These are phyloP conservation scores for Paratilapia polleni DNA, from an alignment of 2,113 vertebrate species.

Conservation along the genomic window DNA sequence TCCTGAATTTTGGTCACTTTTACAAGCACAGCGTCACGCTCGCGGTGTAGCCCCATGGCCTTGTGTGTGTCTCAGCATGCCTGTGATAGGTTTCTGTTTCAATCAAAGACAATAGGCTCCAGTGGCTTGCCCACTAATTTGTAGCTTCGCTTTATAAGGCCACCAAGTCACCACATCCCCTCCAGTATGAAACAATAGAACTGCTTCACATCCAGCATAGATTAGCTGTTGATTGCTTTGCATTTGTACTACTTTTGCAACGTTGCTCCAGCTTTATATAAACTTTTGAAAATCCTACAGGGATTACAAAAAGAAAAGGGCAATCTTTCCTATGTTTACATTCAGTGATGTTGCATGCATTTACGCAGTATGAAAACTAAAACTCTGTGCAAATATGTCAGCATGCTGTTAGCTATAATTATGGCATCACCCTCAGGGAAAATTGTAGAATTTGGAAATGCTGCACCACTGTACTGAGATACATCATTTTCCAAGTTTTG, in stretches of 20 bases:
- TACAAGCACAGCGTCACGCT: slow-evolving; percentile 66
- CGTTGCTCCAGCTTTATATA: not conserved
- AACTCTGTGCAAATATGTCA: not conserved
- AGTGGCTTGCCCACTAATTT: slow-evolving; percentile 56
- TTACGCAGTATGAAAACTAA: not conserved
- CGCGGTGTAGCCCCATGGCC: slow-evolving; percentile 49
- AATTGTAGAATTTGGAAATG: slow-evolving; percentile 39
- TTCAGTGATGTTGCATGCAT: not conserved
- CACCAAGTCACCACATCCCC: slow-evolving; percentile 48
- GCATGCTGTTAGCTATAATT: slow-evolving; percentile 36
- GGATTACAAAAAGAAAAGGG: not conserved
- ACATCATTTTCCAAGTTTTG: not conserved
- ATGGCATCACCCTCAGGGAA: not conserved
- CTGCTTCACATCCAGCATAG: not conserved
- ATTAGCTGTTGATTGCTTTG: slow-evolving; percentile 5
- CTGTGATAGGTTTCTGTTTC: slow-evolving; percentile 41
- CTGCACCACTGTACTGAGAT: slow-evolving; percentile 4
- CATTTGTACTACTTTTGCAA: not conserved
- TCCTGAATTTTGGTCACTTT: slow-evolving; percentile 68
- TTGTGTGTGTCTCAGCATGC: slow-evolving; percentile 43
- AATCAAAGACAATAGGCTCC: slow-evolving; percentile 63
- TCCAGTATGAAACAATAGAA: slow-evolving; percentile 25
- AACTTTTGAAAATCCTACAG: not conserved
- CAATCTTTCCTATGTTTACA: not conserved
- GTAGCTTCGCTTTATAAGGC: slow-evolving; percentile 59